Conservation (phyloP, 2,797 vertebrate species). For the Acanthis flammea region DNA sequence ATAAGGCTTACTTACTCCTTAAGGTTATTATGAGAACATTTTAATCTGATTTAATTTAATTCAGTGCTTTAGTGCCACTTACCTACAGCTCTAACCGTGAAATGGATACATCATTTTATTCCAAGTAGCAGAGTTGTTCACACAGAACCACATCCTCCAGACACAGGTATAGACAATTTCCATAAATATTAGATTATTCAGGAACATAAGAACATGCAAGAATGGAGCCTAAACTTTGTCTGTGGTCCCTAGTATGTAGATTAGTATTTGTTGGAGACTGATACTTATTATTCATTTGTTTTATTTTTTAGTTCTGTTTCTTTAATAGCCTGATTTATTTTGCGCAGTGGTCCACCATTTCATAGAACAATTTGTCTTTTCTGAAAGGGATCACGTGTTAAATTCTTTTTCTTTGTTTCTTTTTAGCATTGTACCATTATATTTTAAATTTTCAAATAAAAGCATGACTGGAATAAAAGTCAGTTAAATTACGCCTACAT, state of each 20-base stretch:
- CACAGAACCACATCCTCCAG: neutral
- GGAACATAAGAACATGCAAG: neutral
- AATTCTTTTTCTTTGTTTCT: slow-evolving; percentile 21
- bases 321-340: neutral
- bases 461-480: slow-evolving; percentile 52
- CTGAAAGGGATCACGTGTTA: slow-evolving; percentile 37
- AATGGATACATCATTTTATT: neutral
- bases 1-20: neutral
- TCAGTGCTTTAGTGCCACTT: neutral
- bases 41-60: neutral
- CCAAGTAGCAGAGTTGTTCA: neutral
- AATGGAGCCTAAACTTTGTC: neutral
- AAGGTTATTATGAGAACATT: neutral
- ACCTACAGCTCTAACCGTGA: neutral
- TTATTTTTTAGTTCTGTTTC: neutral
- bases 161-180: neutral
- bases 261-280: neutral
- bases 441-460: slow-evolving; percentile 70
- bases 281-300: neutral
- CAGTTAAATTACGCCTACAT: slow-evolving; percentile 71
- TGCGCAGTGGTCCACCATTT: neutral
- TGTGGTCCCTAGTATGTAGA: neutral
- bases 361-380: slow-evolving; percentile 42
- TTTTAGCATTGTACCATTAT: slow-evolving; percentile 53
- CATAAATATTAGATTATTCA: neutral